Conservation (phyloP, 2,113 vertebrate genomes). For the Poicephalus meyeri region DNA sequence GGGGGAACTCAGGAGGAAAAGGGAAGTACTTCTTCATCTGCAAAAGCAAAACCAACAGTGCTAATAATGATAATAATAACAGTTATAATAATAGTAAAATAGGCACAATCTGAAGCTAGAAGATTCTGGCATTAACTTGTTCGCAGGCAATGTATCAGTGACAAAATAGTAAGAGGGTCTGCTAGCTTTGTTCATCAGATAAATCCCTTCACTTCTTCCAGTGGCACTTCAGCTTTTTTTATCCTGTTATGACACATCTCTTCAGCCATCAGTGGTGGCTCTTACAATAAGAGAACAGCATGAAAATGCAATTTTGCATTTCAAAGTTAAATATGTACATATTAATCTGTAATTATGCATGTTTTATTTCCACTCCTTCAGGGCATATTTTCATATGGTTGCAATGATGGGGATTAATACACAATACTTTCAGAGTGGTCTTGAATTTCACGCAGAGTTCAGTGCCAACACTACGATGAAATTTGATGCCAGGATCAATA, state of each 20-base stretch:
- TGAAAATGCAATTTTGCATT: not conserved
- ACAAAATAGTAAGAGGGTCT: not conserved
- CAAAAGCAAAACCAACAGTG: not conserved
- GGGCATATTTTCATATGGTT: slow-evolving; percentile 69
- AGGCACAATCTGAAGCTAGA: not conserved
- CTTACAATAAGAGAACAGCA: not conserved
- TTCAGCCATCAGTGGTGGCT: not conserved
- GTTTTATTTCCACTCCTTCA: slow-evolving; percentile 46
- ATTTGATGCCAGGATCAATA: slow-evolving; percentile 71
- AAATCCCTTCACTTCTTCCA: not conserved
- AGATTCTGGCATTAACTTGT: not conserved
- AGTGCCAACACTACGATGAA: slow-evolving; percentile 67
- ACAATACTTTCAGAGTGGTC: slow-evolving; percentile 74
- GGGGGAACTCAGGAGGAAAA: not conserved
- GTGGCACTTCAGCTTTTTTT: not conserved
- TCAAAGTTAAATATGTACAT: not conserved
- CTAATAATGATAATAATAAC: not conserved
- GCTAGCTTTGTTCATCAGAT: not conserved
- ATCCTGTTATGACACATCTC: not conserved
- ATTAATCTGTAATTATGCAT: not conserved
- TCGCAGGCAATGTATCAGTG: not conserved
- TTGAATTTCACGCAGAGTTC: slow-evolving; percentile 73
- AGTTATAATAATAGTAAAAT: not conserved
- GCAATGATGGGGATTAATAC: slow-evolving; percentile 84
- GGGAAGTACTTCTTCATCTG: not conserved